Conservation (phyloP, 2,797 vertebrate species). For the Parauchenoglanis punctatus region DNA sequence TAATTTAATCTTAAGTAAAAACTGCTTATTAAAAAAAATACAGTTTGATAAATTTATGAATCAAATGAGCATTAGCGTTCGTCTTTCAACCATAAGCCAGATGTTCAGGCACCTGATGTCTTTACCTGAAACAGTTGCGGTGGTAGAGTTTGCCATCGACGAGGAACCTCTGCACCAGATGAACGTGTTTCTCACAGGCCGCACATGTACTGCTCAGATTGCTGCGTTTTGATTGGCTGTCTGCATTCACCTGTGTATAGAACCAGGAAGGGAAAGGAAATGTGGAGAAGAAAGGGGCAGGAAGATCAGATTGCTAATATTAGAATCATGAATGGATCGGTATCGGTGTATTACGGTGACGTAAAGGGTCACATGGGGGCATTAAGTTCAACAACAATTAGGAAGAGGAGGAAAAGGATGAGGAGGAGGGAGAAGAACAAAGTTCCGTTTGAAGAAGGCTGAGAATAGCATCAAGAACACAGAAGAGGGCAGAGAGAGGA, state of each 20-base stretch:
- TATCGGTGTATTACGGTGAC: background rate
- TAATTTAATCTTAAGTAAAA: background rate
- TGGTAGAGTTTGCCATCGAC: conserved; percentile 93
- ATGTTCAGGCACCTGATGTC: background rate
- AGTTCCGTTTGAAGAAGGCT: conserved; percentile 66
- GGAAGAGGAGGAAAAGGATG: conserved; percentile 69
- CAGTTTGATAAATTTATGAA: background rate
- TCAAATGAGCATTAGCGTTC: background rate
- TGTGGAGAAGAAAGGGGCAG: conserved; percentile 56
- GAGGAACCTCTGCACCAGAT: conserved; percentile 94
- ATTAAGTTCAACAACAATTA: conserved; percentile 54
- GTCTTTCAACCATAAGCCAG: background rate
- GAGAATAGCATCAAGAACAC: conserved; percentile 56
- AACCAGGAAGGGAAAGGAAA: conserved; percentile 28
- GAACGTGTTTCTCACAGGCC: conserved; percentile 89
- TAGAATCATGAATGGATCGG: conserved; percentile 69
- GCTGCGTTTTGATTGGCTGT: conserved; percentile 54
- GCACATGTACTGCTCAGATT: conserved; percentile 81
- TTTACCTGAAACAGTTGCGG: conserved; percentile 96
- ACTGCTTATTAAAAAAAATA: background rate
- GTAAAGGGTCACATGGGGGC: too few relatives aligned
- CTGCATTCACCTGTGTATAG: conserved; percentile 53
- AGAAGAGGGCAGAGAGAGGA: conserved; percentile 69
- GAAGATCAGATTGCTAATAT: conserved; percentile 73
- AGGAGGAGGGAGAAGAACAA: conserved; percentile 69